A percentile compares a stretch with the other conserved stretches of the same genome.
phyloP scores from a whole-genome alignment of 2,888 invertebrate species.

The Anagyrus pseudococci region DNA sequence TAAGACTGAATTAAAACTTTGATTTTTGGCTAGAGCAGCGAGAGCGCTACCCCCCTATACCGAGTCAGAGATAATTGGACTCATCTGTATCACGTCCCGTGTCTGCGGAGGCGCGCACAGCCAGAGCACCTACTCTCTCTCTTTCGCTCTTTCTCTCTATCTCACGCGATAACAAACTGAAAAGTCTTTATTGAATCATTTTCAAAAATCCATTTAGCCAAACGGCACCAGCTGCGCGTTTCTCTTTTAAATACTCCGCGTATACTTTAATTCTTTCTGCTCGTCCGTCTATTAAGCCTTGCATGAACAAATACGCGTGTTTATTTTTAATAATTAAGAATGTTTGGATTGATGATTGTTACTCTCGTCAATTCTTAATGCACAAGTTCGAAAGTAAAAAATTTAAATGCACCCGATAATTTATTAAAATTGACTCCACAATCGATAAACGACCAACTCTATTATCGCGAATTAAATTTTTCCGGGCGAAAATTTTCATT shows the following conservation, averaged over 20 bases:
- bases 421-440: too few species aligned
- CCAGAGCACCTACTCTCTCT: not conserved
- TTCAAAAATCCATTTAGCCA: conserved; percentile 17
- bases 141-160: not conserved
- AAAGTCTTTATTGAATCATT: conserved; percentile 38
- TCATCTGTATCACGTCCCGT: conserved; percentile 41
- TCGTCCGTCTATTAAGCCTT: too few species aligned
- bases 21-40: conserved; percentile 48
- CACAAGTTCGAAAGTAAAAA: too few species aligned
- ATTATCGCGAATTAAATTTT: too few species aligned
- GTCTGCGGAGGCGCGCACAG: conserved; percentile 16
- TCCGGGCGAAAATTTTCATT: too few species aligned
- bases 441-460: too few species aligned
- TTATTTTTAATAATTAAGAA: too few species aligned
- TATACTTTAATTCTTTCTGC: not conserved
- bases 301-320: too few species aligned
- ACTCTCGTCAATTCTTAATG: too few species aligned
- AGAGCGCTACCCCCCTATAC: not conserved
- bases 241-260: not conserved
- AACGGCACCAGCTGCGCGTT: not conserved
- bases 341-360: too few species aligned
- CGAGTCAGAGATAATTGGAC: conserved; percentile 44
- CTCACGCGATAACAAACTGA: conserved; percentile 44
- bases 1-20: conserved; percentile 57
- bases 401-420: too few species aligned